Evolutionary conservation across 2,888 invertebrate species (phyloP).

Genomic region (Lasius fuliginosus): DNA sequence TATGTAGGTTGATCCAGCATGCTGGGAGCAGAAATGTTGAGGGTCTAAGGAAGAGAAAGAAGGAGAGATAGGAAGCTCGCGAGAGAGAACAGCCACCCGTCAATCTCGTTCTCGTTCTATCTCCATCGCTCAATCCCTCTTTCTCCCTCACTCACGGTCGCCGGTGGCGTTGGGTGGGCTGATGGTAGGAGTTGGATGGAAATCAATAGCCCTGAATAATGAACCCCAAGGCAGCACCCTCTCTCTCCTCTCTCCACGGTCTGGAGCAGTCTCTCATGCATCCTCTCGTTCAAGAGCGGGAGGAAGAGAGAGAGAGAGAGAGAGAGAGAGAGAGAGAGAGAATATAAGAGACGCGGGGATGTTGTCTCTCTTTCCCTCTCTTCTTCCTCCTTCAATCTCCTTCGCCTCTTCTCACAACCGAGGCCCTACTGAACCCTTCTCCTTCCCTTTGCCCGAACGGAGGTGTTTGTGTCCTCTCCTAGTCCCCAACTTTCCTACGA

Average conservation of each 20-base stretch:
- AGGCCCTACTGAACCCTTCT: conserved; percentile 73
- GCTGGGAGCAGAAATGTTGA: conserved; percentile 62
- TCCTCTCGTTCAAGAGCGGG: conserved; percentile 77
- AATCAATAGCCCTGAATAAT: conserved; percentile 86
- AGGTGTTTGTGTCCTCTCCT: conserved; percentile 81
- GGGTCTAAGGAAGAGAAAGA: conserved; percentile 57
- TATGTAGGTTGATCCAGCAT: conserved; percentile 77
- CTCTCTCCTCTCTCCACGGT: conserved; percentile 80
- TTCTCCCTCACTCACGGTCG: conserved; percentile 76
- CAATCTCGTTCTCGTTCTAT: conserved; percentile 76
- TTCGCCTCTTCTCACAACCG: conserved; percentile 63
- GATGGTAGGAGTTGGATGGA: conserved; percentile 85
- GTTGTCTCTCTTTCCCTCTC: conserved; percentile 66
- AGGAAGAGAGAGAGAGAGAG: conserved; percentile 23
- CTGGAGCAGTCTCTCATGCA: conserved; percentile 83
- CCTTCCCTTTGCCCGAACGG: conserved; percentile 74
- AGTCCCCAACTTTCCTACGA: conserved; percentile 79
- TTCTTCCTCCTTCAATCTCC: conserved; percentile 64
- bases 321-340: conserved; percentile 9
- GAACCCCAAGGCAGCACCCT: conserved; percentile 85
- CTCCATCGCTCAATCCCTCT: conserved; percentile 71
- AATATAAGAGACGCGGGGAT: conserved; percentile 20
- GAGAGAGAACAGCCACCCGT: conserved; percentile 74
- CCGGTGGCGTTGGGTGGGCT: conserved; percentile 80
- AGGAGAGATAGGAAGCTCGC: conserved; percentile 63